phyloP scores from a whole-genome alignment of 2,113 vertebrate species.

The Xenus cinereus region DNA sequence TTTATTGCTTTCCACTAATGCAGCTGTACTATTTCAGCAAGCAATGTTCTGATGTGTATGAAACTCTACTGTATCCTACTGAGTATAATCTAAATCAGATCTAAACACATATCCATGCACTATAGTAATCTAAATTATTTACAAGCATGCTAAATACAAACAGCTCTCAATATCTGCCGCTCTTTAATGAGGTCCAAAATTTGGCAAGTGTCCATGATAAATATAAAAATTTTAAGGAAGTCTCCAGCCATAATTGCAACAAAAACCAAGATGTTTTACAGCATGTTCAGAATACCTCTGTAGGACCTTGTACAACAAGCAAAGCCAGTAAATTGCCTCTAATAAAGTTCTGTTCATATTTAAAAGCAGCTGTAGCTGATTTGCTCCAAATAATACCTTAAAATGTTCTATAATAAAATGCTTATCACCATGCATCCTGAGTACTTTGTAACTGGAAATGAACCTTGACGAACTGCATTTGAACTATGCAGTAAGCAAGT shows the following conservation, averaged over 20 bases:
- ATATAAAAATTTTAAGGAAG: constrained; percentile 19
- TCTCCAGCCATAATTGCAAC: neutral
- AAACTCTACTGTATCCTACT: neutral
- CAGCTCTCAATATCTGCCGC: neutral
- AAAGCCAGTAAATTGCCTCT: neutral
- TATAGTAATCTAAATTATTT: constrained; percentile 49
- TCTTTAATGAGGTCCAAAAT: constrained; percentile 20
- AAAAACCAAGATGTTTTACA: neutral
- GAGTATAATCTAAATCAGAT: constrained; percentile 16
- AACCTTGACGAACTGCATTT: neutral
- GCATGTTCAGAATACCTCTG: neutral
- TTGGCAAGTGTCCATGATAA: neutral
- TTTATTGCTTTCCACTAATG: constrained; percentile 26
- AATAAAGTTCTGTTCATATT: neutral
- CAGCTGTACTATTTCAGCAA: neutral
- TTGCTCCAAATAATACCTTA: neutral
- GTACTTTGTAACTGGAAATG: neutral
- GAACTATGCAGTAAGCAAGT: neutral
- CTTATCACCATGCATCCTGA: neutral
- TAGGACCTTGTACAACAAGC: neutral
- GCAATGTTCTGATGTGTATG: constrained; percentile 7
- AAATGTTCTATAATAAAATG: neutral
- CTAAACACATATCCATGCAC: constrained; percentile 22
- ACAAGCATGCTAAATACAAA: neutral
- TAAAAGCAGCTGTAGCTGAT: neutral